A percentile compares a stretch with the other conserved stretches of the same genome.
Evolutionary conservation across 2,888 invertebrate species (phyloP).

Genomic region (Loripinus fragilis): DNA sequence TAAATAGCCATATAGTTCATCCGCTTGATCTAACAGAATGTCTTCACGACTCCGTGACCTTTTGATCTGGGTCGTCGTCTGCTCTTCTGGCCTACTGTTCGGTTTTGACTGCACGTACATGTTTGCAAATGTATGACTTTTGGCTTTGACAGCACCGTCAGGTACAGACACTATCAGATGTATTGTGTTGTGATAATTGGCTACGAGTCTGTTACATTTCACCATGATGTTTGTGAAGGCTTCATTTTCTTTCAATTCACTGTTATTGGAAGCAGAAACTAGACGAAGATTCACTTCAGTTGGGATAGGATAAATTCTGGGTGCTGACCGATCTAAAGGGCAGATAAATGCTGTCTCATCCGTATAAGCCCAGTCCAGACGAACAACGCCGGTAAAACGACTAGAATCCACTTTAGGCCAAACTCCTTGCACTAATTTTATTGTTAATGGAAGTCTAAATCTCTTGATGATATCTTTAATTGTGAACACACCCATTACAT

Average conservation of each 20-base stretch:
- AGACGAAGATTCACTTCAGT: slow-evolving; percentile 93
- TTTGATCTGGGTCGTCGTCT: slow-evolving; percentile 47
- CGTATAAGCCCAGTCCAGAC: slow-evolving; percentile 79
- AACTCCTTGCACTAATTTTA: slow-evolving; percentile 95
- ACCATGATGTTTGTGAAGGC: slow-evolving; percentile 67
- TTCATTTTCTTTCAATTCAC: slow-evolving; percentile 68
- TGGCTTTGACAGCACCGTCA: slow-evolving; percentile 68
- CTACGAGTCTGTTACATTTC: slow-evolving; percentile 78
- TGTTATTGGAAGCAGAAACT: slow-evolving; percentile 85
- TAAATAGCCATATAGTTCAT: slow-evolving; percentile 98
- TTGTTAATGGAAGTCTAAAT: slow-evolving; percentile 95
- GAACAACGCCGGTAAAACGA: slow-evolving; percentile 78
- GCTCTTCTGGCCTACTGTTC: neutral
- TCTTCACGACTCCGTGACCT: slow-evolving; percentile 88
- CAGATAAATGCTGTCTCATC: slow-evolving; percentile 81
- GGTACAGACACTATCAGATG: slow-evolving; percentile 79
- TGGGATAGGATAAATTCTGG: slow-evolving; percentile 90
- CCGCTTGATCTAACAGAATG: slow-evolving; percentile 90
- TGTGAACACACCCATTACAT: slow-evolving; percentile 97
- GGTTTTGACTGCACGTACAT: slow-evolving; percentile 63
- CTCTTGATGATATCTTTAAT: slow-evolving; percentile 92
- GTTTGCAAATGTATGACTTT: slow-evolving; percentile 66
- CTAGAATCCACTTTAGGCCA: slow-evolving; percentile 87
- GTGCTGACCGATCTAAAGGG: slow-evolving; percentile 75
- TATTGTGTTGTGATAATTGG: slow-evolving; percentile 82